A percentile compares a stretch with the other conserved stretches of the same genome.
These are phyloP conservation scores for Gymnogyps californianus DNA, from an alignment of 2,113 vertebrate species.

Conservation along the genomic window DNA sequence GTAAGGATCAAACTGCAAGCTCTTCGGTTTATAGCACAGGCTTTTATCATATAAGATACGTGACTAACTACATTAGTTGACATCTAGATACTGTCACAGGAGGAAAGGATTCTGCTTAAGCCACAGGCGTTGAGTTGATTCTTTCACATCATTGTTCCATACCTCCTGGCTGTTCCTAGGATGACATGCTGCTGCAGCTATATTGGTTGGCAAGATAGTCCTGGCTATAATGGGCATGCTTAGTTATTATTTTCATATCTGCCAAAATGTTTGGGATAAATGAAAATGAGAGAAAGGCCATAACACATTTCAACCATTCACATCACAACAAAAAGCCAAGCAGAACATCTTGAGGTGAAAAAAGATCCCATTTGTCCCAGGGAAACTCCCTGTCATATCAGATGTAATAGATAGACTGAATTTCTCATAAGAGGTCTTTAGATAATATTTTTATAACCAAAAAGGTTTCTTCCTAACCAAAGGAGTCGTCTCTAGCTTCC, in stretches of 20 bases:
- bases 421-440: not conserved
- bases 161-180: not conserved
- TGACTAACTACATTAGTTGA: not conserved
- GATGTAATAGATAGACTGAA: not conserved
- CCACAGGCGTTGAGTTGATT: not conserved
- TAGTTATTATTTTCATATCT: not conserved
- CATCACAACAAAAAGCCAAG: not conserved
- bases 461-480: not conserved
- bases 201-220: not conserved
- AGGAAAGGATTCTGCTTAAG: not conserved
- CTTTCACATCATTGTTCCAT: not conserved
- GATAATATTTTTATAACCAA: not conserved
- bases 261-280: not conserved
- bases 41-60: not conserved
- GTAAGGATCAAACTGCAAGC: not conserved
- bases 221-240: not conserved
- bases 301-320: not conserved
- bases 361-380: not conserved
- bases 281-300: not conserved
- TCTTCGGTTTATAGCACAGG: not conserved
- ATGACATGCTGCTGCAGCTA: not conserved
- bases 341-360: not conserved
- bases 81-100: not conserved
- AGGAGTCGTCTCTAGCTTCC: not conserved
- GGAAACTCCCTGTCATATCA: not conserved